Percentiles rank a stretch among this genome's conserved stretches.
These are phyloP conservation scores for Nomia melanderi DNA, from an alignment of 1,140 invertebrate species.

Conservation along the genomic window DNA sequence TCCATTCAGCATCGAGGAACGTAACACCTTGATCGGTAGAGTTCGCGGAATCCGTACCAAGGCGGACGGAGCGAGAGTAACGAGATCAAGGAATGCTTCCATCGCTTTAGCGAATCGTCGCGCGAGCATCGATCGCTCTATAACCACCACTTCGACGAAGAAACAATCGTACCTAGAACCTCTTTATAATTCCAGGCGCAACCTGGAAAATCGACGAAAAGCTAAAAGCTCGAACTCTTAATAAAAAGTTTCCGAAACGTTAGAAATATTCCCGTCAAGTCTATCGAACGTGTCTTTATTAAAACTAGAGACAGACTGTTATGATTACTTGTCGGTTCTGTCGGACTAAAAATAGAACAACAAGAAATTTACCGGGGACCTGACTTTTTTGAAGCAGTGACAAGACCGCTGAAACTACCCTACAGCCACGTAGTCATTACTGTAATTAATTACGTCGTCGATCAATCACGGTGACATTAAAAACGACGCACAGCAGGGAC, in stretches of 20 bases:
- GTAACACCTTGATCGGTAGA: constrained; percentile 20
- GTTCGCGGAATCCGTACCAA: constrained; percentile 50
- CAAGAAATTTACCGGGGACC: not conserved
- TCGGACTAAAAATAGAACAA: not conserved
- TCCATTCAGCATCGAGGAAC: constrained; percentile 23
- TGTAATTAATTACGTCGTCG: constrained; percentile 39
- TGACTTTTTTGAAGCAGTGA: not conserved
- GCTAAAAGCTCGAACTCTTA: too few species aligned
- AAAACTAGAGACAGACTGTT: too few species aligned
- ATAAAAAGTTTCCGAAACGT: too few species aligned
- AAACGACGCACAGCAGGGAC: constrained; percentile 14
- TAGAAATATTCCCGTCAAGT: too few species aligned
- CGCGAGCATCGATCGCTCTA: constrained; percentile 17
- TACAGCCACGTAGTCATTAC: constrained; percentile 16
- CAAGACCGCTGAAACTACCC: not conserved
- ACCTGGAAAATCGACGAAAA: not conserved
- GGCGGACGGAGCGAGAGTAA: constrained; percentile 41
- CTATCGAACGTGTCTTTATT: not conserved
- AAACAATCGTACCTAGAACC: constrained; percentile 3
- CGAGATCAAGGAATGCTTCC: constrained; percentile 34
- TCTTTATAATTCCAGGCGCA: not conserved
- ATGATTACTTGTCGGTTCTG: too few species aligned
- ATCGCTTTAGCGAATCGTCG: not conserved
- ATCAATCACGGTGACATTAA: constrained; percentile 40
- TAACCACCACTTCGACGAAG: not conserved